Evolutionary conservation across 1,140 invertebrate genomes (phyloP).

Genomic region (Drosophila busckii): DNA sequence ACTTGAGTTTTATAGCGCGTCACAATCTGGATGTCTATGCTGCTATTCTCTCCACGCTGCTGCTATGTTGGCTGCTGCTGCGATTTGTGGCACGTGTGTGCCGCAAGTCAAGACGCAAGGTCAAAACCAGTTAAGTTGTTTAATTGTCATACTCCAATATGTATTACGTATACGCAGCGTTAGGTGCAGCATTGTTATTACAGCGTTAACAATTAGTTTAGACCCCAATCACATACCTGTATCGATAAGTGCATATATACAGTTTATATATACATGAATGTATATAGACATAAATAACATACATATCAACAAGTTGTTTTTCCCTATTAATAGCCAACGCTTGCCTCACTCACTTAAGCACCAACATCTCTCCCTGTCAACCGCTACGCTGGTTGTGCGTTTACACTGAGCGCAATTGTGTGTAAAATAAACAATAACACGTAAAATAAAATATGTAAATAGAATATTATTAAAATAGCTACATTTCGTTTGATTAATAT

Average conservation of each 20-base stretch:
- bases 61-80: conserved; percentile 8
- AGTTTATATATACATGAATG: neutral
- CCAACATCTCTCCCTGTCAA: neutral
- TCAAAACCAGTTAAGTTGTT: conserved; percentile 18
- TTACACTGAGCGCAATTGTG: too few species aligned
- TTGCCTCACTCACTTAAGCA: neutral
- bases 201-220: too few species aligned
- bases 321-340: conserved; percentile 24
- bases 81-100: neutral
- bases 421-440: too few species aligned
- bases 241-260: too few species aligned
- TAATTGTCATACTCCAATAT: neutral
- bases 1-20: conserved; percentile 48
- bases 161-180: conserved; percentile 13
- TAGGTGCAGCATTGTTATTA: too few species aligned
- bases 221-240: too few species aligned
- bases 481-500: too few species aligned
- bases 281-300: neutral
- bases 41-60: conserved; percentile 24
- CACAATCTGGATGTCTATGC: conserved; percentile 62
- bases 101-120: neutral
- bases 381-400: neutral
- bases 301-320: conserved; percentile 27
- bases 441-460: too few species aligned
- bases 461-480: too few species aligned